Percentiles rank a stretch among this genome's conserved stretches.
phyloP scores from a whole-genome alignment of 1,140 invertebrate genomes.

The Drosophila sulfurigaster region DNA sequence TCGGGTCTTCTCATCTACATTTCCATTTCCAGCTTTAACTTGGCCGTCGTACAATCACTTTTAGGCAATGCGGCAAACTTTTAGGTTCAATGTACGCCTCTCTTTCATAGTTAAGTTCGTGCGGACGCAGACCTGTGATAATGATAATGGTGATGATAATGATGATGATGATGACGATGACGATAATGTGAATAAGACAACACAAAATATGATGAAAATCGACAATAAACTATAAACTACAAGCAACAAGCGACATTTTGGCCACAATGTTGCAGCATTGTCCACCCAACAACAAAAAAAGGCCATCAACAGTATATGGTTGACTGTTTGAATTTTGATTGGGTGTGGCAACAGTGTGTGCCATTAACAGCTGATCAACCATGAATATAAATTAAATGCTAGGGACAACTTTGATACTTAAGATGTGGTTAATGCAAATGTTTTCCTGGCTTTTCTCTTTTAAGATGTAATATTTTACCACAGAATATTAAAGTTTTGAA shows the following conservation, averaged over 20 bases:
- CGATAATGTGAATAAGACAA: slow-evolving; percentile 27
- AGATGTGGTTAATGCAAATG: neutral
- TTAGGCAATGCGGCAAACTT: slow-evolving; percentile 46
- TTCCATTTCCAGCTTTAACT: slow-evolving; percentile 33
- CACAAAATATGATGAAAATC: slow-evolving; percentile 53
- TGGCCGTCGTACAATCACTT: slow-evolving; percentile 65
- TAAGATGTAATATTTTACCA: no score
- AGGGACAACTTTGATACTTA: neutral
- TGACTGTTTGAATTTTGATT: slow-evolving; percentile 12
- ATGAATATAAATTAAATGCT: slow-evolving; percentile 9
- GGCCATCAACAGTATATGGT: slow-evolving; percentile 16
- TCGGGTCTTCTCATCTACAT: slow-evolving; percentile 23
- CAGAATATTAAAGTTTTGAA: no score
- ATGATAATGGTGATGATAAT: slow-evolving; percentile 44
- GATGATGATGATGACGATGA: slow-evolving; percentile 47
- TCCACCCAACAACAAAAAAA: slow-evolving; percentile 12
- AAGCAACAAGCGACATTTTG: slow-evolving; percentile 46
- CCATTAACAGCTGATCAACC: slow-evolving; percentile 23
- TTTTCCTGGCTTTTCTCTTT: neutral
- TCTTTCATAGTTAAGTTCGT: slow-evolving; percentile 50
- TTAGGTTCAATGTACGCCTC: slow-evolving; percentile 63
- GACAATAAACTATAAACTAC: slow-evolving; percentile 56
- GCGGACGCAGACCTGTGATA: slow-evolving; percentile 52
- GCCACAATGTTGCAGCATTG: slow-evolving; percentile 53
- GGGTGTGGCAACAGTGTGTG: slow-evolving; percentile 22